phyloP scores from a whole-genome alignment of 2,113 vertebrate genomes.

The Triplophysa rosa region DNA sequence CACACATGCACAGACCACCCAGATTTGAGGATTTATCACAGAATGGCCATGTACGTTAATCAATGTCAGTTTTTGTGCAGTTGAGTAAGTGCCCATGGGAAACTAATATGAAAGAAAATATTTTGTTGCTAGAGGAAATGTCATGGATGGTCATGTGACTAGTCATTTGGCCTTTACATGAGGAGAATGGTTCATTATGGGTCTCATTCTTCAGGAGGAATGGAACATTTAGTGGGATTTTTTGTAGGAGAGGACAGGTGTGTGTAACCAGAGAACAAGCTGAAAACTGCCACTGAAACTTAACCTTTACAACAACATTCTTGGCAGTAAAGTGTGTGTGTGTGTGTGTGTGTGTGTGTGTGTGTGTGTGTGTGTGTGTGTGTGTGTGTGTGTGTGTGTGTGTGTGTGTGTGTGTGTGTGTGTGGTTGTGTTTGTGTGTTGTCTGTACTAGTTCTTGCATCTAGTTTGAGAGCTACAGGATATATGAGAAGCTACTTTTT shows the following conservation, averaged over 20 bases:
- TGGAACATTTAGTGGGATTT: neutral
- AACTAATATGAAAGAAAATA: conserved; percentile 3
- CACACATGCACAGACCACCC: neutral
- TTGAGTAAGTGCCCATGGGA: neutral
- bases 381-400: too few species aligned
- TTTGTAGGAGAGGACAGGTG: conserved; percentile 5
- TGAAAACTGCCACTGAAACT: neutral
- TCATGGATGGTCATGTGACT: conserved; percentile 6
- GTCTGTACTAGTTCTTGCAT: too few species aligned
- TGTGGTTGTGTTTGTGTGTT: too few species aligned
- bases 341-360: neutral
- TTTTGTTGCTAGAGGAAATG: conserved; percentile 3
- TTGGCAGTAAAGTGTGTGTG: neutral
- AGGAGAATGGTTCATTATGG: conserved; percentile 17
- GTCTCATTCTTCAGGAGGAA: neutral
- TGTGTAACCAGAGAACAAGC: neutral
- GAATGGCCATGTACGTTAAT: neutral
- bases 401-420: too few species aligned
- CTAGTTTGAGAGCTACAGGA: too few species aligned
- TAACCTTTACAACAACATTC: neutral
- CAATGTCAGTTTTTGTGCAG: neutral
- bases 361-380: too few species aligned
- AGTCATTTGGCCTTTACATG: neutral
- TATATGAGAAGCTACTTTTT: too few species aligned
- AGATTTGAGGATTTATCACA: conserved; percentile 4